A percentile compares a stretch with the other conserved stretches of the same genome.
Evolutionary conservation across 2,888 invertebrate species (phyloP).

Genomic region (Urechis unicinctus): DNA sequence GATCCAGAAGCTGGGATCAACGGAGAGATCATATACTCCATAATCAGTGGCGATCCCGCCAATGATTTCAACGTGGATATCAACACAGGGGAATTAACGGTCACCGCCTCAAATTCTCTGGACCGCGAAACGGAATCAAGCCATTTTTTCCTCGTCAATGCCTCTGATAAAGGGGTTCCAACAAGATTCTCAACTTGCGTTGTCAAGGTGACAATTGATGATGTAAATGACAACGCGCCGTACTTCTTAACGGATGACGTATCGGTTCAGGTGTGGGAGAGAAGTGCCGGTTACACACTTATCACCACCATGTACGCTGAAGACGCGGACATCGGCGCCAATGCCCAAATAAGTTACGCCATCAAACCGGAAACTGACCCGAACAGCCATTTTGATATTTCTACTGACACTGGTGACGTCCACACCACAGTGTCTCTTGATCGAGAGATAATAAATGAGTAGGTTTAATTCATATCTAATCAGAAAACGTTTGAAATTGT

Average conservation of each 20-base stretch:
- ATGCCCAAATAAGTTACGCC: conserved; percentile 22
- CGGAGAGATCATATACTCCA: conserved; percentile 8
- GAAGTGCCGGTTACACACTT: conserved; percentile 19
- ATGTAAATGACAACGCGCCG: conserved; percentile 34
- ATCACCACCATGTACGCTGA: conserved; percentile 24
- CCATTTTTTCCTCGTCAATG: conserved; percentile 6
- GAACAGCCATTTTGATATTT: conserved; percentile 21
- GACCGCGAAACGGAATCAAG: conserved; percentile 25
- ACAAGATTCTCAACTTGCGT: conserved; percentile 18
- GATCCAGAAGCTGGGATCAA: conserved; percentile 28
- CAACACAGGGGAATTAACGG: background rate
- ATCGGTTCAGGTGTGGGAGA: conserved; percentile 23
- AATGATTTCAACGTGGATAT: background rate
- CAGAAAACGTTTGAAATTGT: background rate
- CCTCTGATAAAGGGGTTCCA: conserved; percentile 1
- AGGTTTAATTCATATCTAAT: conserved; percentile 5
- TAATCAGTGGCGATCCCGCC: conserved; percentile 1
- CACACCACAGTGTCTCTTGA: conserved; percentile 24
- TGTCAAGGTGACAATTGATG: conserved; percentile 22
- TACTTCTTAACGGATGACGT: conserved; percentile 20
- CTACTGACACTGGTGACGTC: conserved; percentile 24
- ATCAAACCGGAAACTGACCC: conserved; percentile 4
- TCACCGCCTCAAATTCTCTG: conserved; percentile 6
- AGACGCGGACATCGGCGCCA: conserved; percentile 27
- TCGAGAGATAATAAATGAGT: conserved; percentile 28